Evolutionary conservation across 2,888 invertebrate genomes (phyloP).

Genomic region (Agrochola circellaris): DNA sequence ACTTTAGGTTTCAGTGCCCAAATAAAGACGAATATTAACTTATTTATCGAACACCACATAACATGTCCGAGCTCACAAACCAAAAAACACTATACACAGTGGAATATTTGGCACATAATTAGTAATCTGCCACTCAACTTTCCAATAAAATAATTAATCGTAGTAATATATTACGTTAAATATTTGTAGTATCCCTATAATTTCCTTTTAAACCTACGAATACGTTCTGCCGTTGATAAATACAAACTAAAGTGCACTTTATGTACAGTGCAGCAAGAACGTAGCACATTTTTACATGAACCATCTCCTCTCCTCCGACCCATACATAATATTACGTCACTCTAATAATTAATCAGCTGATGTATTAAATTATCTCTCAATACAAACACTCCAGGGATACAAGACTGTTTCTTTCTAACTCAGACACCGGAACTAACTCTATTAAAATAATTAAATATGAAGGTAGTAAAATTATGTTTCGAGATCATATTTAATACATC

Average conservation of each 20-base stretch:
- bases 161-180: constrained; percentile 73
- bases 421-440: constrained; percentile 78
- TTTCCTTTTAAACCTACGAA: constrained; percentile 68
- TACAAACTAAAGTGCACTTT: constrained; percentile 79
- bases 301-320: constrained; percentile 53
- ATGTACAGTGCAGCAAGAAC: constrained; percentile 84
- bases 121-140: constrained; percentile 82
- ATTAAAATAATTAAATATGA: constrained; percentile 88
- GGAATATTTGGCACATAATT: constrained; percentile 73
- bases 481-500: constrained; percentile 93
- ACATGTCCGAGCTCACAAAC: constrained; percentile 42
- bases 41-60: constrained; percentile 37
- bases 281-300: constrained; percentile 60
- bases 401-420: constrained; percentile 66
- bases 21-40: constrained; percentile 10
- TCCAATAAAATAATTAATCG: constrained; percentile 73
- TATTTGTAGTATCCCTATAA: constrained; percentile 82
- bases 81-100: constrained; percentile 61
- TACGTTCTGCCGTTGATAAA: constrained; percentile 76
- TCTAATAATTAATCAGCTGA: constrained; percentile 76
- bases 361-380: constrained; percentile 90
- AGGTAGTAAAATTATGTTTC: constrained; percentile 90
- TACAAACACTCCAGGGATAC: constrained; percentile 81
- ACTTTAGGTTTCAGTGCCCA: neutral
- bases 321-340: constrained; percentile 61